Evolutionary conservation across 2,797 vertebrate species (phyloP).

Genomic region (Enteromius argenteus): DNA sequence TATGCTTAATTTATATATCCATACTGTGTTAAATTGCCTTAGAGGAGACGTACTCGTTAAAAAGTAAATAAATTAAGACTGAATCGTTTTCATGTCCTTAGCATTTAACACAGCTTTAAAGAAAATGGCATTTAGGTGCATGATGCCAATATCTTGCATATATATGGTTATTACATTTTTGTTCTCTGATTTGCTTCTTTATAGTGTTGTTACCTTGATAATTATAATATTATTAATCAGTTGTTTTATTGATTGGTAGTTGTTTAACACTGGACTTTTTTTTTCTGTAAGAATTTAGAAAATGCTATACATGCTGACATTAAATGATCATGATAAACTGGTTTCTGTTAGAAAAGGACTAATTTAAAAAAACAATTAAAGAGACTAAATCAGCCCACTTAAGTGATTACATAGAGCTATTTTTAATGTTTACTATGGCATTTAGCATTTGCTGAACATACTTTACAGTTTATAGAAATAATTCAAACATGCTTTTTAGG

Average conservation of each 20-base stretch:
- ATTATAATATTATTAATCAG: neutral
- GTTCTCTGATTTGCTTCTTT: neutral
- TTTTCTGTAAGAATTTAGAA: neutral
- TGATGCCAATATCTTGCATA: neutral
- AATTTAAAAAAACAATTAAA: neutral
- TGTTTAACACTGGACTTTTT: neutral
- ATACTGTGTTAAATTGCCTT: neutral
- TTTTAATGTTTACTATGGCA: neutral
- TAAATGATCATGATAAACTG: neutral
- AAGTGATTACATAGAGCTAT: neutral
- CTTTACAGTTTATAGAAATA: constrained; percentile 11
- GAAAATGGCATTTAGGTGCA: neutral
- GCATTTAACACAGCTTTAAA: neutral
- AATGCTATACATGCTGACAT: neutral
- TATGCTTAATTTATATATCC: neutral
- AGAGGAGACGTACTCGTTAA: neutral
- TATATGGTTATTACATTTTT: neutral
- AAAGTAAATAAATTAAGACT: neutral
- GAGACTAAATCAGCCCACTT: neutral
- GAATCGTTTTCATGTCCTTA: neutral
- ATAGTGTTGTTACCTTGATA: neutral
- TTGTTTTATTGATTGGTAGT: neutral
- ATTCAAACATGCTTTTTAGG: neutral
- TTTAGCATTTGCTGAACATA: neutral
- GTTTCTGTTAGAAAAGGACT: neutral